Percentiles rank a stretch among this genome's conserved stretches.
These are phyloP conservation scores for Thinocorus orbignyianus DNA, from an alignment of 2,113 vertebrate genomes.

Conservation along the genomic window DNA sequence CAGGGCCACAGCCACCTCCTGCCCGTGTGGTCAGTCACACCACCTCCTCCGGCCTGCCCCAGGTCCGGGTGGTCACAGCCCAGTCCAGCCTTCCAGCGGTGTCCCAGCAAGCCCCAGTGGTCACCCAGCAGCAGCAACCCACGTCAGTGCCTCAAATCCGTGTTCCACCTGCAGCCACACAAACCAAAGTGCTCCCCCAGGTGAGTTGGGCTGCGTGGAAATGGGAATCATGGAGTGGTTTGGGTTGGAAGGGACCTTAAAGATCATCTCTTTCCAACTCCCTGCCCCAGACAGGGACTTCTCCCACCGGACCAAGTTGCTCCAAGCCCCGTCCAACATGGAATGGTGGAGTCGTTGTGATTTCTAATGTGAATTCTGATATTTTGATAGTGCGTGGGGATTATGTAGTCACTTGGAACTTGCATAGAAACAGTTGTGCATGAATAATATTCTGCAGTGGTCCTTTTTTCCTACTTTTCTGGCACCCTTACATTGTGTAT, in stretches of 20 bases:
- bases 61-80: conserved; percentile 89
- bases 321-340: no score
- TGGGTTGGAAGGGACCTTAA: no score
- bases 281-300: no score
- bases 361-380: accelerated
- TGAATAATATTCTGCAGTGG: not conserved
- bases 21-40: conserved; percentile 83
- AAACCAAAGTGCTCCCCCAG: conserved; percentile 89
- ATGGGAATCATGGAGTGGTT: no score
- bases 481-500: not conserved
- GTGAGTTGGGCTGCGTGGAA: conserved; percentile 56
- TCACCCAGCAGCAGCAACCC: conserved; percentile 75
- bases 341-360: not conserved
- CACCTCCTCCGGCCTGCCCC: conserved; percentile 81
- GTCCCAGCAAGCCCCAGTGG: conserved; percentile 78
- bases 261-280: no score
- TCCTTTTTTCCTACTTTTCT: not conserved
- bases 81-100: conserved; percentile 79
- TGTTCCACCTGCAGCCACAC: conserved; percentile 82
- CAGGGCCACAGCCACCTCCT: conserved; percentile 73
- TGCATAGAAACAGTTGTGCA: not conserved
- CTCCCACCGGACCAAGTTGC: no score
- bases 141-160: conserved; percentile 85
- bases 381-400: not conserved
- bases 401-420: not conserved